phyloP scores from a whole-genome alignment of 2,113 vertebrate species.

The Dermatemys mawii region DNA sequence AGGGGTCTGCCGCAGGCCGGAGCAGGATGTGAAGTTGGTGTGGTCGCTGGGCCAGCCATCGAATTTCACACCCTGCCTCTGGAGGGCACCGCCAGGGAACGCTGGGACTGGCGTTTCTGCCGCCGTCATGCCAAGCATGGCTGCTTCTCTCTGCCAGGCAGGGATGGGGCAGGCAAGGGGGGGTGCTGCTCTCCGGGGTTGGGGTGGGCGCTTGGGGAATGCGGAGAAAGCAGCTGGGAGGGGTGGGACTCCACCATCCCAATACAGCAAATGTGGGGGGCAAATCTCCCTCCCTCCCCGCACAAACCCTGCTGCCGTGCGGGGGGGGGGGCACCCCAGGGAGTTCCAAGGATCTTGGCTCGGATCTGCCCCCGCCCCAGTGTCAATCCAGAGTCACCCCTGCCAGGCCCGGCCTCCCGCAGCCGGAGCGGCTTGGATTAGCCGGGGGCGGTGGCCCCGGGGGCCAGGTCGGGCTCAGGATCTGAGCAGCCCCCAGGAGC shows the following conservation, averaged over 20 bases:
- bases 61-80: background rate
- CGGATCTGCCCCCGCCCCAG: too few species aligned
- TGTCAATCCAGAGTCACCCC: too few species aligned
- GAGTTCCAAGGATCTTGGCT: background rate
- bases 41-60: background rate
- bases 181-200: background rate
- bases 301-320: background rate
- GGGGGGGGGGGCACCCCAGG: background rate
- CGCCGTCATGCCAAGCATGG: fast-evolving
- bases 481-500: fast-evolving
- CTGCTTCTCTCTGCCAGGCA: background rate
- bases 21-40: background rate
- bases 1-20: fast-evolving
- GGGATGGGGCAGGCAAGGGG: fast-evolving
- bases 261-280: background rate
- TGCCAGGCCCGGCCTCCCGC: too few species aligned
- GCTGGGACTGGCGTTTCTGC: background rate
- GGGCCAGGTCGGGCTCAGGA: background rate
- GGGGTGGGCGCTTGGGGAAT: too few species aligned
- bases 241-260: too few species aligned
- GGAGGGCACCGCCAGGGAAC: too few species aligned
- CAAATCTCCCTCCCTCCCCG: background rate
- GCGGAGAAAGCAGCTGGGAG: too few species aligned
- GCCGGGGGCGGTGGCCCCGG: background rate
- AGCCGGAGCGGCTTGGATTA: background rate